Evolutionary conservation across 2,888 invertebrate species (phyloP).

Genomic region (Lissonota sp.): DNA sequence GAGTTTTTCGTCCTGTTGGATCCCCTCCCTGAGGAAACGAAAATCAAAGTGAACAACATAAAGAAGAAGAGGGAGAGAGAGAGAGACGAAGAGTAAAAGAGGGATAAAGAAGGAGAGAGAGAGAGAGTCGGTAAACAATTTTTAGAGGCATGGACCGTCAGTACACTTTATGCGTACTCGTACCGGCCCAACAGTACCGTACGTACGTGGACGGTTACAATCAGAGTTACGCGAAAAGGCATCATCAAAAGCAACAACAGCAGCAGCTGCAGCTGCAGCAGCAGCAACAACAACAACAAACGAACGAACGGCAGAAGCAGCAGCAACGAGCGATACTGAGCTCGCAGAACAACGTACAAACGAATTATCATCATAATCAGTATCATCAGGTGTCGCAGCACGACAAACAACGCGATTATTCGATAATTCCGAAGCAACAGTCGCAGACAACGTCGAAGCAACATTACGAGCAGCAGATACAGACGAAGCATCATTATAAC

Average conservation of each 20-base stretch:
- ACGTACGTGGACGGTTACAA: slow-evolving; percentile 79
- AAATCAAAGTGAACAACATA: slow-evolving; percentile 17
- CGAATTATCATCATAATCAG: slow-evolving; percentile 43
- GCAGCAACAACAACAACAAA: slow-evolving; percentile 30
- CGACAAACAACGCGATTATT: slow-evolving; percentile 63
- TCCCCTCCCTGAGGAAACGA: neutral
- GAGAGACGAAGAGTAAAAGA: slow-evolving; percentile 36
- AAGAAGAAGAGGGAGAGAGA: slow-evolving; percentile 29
- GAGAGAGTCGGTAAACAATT: slow-evolving; percentile 68
- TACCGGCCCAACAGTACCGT: slow-evolving; percentile 83
- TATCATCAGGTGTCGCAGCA: slow-evolving; percentile 64
- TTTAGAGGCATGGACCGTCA: slow-evolving; percentile 81
- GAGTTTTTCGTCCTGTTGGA: slow-evolving; percentile 43
- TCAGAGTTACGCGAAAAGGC: slow-evolving; percentile 69
- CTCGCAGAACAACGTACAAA: slow-evolving; percentile 59
- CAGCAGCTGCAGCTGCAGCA: slow-evolving; percentile 64
- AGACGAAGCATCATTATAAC: slow-evolving; percentile 27
- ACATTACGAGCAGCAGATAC: slow-evolving; percentile 54
- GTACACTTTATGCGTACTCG: slow-evolving; percentile 83
- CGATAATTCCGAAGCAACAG: slow-evolving; percentile 61
- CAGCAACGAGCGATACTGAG: slow-evolving; percentile 51
- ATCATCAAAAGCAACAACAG: slow-evolving; percentile 69
- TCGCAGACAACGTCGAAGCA: slow-evolving; percentile 58
- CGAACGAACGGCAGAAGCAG: slow-evolving; percentile 59
- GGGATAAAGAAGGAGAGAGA: slow-evolving; percentile 39